phyloP scores from a whole-genome alignment of 2,888 invertebrate species.

The Lobophora halterata region DNA sequence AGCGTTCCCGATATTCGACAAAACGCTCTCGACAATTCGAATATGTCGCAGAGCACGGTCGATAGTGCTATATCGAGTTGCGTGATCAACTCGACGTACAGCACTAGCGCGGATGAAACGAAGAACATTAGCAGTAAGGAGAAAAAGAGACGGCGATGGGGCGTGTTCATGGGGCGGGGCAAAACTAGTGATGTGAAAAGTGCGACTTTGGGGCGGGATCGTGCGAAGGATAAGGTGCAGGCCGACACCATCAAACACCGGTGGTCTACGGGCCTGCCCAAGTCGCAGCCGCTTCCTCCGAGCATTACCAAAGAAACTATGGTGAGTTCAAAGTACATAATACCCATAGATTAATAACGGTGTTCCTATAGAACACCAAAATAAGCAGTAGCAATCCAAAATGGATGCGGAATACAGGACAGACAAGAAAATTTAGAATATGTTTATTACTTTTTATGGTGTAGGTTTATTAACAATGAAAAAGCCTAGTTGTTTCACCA shows the following conservation, averaged over 20 bases:
- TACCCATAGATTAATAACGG: too few species aligned
- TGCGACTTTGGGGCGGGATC: constrained; percentile 85
- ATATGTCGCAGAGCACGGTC: constrained; percentile 41
- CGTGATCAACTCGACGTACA: constrained; percentile 53
- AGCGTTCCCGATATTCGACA: constrained; percentile 43
- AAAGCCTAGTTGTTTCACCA: too few species aligned
- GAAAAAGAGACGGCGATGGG: constrained; percentile 84
- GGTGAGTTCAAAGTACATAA: constrained; percentile 69
- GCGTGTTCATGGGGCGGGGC: constrained; percentile 84
- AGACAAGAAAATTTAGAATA: too few species aligned
- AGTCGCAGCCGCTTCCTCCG: constrained; percentile 86
- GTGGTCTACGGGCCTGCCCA: constrained; percentile 87
- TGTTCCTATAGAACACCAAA: too few species aligned
- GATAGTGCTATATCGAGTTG: constrained; percentile 55
- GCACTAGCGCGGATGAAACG: constrained; percentile 46
- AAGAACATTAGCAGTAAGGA: constrained; percentile 71
- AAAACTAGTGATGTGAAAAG: constrained; percentile 82
- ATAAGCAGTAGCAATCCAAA: too few species aligned
- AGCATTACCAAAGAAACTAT: constrained; percentile 90
- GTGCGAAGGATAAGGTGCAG: constrained; percentile 59
- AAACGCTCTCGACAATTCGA: constrained; percentile 25
- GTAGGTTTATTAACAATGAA: too few species aligned
- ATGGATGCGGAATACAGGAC: too few species aligned
- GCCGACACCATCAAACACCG: constrained; percentile 78
- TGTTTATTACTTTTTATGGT: too few species aligned